Percentiles rank a stretch among this genome's conserved stretches.
Evolutionary conservation across 1,140 invertebrate species (phyloP).

Genomic region (Zaprionus capensis): DNA sequence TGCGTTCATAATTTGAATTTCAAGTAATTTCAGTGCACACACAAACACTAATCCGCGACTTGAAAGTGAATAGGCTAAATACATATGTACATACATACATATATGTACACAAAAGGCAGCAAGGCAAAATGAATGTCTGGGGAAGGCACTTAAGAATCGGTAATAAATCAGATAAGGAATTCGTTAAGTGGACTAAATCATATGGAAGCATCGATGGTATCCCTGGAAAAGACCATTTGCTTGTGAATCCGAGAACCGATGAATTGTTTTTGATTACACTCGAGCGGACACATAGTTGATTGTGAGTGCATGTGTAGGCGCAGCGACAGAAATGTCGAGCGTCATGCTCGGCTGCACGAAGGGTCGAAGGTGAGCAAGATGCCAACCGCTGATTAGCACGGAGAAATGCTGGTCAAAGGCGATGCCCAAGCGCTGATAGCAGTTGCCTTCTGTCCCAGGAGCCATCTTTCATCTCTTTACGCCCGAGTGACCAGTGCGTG

Average conservation of each 20-base stretch:
- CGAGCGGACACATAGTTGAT: neutral
- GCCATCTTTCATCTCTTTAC: constrained; percentile 32
- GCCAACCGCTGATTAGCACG: constrained; percentile 47
- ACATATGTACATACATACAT: too few relatives aligned
- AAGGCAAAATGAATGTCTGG: constrained; percentile 21
- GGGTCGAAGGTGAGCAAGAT: constrained; percentile 31
- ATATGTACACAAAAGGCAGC: neutral
- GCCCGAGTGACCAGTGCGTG: constrained; percentile 12
- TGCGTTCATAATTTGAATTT: constrained; percentile 58
- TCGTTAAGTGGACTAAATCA: neutral
- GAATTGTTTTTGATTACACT: neutral
- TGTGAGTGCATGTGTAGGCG: constrained; percentile 25
- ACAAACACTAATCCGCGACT: constrained; percentile 3
- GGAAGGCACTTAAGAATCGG: constrained; percentile 15
- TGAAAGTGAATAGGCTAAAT: neutral
- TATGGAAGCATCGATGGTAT: neutral
- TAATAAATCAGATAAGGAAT: constrained; percentile 4
- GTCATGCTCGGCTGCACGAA: constrained; percentile 40
- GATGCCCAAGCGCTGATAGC: constrained; percentile 39
- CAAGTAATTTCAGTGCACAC: constrained; percentile 21
- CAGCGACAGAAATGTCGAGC: constrained; percentile 17
- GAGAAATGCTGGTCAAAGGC: constrained; percentile 9
- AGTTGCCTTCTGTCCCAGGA: constrained; percentile 23
- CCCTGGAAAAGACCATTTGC: neutral
- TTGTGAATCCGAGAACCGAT: neutral